Evolutionary conservation across 2,797 vertebrate species (phyloP).

Genomic region (Eulemur rubriventer): DNA sequence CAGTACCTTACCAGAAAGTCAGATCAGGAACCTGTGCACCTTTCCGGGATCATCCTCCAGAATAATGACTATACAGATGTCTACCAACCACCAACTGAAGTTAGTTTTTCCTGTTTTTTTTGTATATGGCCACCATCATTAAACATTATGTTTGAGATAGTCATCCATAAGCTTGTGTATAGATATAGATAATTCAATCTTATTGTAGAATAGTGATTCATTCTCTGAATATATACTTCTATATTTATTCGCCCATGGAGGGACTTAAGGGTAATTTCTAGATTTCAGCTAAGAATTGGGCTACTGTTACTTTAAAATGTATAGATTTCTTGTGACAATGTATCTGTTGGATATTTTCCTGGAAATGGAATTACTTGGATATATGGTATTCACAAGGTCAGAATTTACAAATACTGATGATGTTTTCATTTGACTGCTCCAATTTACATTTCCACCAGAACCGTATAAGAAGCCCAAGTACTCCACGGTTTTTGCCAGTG

Average conservation of each 20-base stretch:
- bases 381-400: background rate
- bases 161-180: background rate
- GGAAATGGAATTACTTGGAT: background rate
- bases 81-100: background rate
- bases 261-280: background rate
- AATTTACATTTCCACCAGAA: background rate
- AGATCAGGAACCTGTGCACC: background rate
- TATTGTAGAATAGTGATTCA: background rate
- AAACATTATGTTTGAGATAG: background rate
- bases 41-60: background rate
- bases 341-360: background rate
- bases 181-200: background rate
- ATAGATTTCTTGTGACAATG: background rate
- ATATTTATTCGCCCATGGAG: background rate
- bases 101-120: background rate
- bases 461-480: accelerated
- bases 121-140: background rate
- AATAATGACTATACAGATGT: background rate
- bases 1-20: background rate
- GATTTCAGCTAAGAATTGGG: background rate
- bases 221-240: background rate
- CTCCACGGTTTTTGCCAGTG: background rate
- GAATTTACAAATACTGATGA: background rate
- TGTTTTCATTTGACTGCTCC: background rate
- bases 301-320: background rate